These are phyloP conservation scores for Phaenicophaeus curvirostris DNA, from an alignment of 2,797 vertebrate species.

Conservation along the genomic window DNA sequence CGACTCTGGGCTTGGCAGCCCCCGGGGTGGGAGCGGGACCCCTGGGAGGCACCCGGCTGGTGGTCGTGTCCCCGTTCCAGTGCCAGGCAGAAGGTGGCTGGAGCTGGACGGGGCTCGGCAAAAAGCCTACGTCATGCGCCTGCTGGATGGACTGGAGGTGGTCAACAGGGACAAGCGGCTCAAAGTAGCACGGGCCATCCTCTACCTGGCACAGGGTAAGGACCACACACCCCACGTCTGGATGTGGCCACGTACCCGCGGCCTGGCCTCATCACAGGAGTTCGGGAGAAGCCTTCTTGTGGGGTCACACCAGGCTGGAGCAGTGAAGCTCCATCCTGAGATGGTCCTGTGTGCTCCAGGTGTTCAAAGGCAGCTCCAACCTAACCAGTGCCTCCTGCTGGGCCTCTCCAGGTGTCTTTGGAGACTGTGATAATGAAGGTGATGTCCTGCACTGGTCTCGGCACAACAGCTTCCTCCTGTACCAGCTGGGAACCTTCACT, in stretches of 20 bases:
- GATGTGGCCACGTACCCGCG: accelerated
- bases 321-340: not conserved
- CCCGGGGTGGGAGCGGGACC: not conserved
- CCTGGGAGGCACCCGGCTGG: accelerated
- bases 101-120: conserved; percentile 85
- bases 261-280: accelerated
- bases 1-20: not conserved
- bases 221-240: accelerated
- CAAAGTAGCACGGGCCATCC: conserved; percentile 88
- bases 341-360: not conserved
- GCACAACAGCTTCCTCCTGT: conserved; percentile 94
- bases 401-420: conserved; percentile 85
- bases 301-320: not conserved
- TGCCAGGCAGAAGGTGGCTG: conserved; percentile 82
- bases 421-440: conserved; percentile 88
- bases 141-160: conserved; percentile 93
- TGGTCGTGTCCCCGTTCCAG: conserved; percentile 51
- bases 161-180: conserved; percentile 90
- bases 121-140: conserved; percentile 87
- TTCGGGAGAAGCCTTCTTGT: not conserved
- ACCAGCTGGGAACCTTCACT: conserved; percentile 93
- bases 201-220: conserved; percentile 94
- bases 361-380: not conserved
- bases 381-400: not conserved
- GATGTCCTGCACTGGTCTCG: conserved; percentile 92